Evolutionary conservation across 2,888 invertebrate genomes (phyloP).

Genomic region (Papilio gigon): DNA sequence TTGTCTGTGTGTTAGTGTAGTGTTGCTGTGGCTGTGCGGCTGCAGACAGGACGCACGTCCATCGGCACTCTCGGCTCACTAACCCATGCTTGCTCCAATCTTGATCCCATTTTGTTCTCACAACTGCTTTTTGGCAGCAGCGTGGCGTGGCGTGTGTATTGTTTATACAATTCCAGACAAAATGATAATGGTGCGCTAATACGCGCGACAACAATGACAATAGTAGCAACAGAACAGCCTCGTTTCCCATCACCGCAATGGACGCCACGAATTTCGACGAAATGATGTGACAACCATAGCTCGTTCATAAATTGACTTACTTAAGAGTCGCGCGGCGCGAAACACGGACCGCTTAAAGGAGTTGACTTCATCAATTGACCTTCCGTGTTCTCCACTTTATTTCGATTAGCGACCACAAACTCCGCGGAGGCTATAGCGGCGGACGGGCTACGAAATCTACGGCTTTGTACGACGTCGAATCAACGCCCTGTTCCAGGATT

Average conservation of each 20-base stretch:
- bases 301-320: background rate
- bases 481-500: constrained; percentile 52
- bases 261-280: background rate
- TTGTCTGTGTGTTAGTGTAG: too few species aligned
- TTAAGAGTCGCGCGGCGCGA: background rate
- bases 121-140: background rate
- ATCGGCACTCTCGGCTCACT: background rate
- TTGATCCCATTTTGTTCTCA: background rate
- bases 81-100: background rate
- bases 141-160: background rate
- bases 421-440: background rate
- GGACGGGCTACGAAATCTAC: background rate
- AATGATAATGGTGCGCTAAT: background rate
- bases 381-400: background rate
- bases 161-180: background rate
- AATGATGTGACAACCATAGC: background rate
- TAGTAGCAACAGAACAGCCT: background rate
- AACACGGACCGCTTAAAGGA: background rate
- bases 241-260: background rate
- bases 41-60: background rate
- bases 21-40: too few species aligned
- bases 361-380: background rate
- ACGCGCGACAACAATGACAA: background rate
- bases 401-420: background rate
- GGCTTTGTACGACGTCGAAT: background rate